phyloP scores from a whole-genome alignment of 2,797 vertebrate genomes.

The Thamnophis elegans region DNA sequence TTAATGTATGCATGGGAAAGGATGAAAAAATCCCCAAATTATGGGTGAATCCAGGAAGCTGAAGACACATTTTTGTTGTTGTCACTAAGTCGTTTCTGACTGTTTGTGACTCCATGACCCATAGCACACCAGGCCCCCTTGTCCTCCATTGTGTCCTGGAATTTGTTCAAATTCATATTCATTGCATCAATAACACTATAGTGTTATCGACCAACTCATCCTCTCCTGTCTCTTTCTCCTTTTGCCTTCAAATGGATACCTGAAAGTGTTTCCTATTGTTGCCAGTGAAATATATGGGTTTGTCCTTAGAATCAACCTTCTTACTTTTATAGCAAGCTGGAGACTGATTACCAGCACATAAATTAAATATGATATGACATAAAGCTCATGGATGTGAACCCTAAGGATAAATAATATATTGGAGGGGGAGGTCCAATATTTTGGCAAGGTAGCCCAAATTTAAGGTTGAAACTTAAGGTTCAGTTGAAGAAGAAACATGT shows the following conservation, averaged over 20 bases:
- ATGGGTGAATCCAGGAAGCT: neutral
- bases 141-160: neutral
- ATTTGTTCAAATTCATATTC: neutral
- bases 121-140: neutral
- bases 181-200: neutral
- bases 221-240: neutral
- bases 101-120: neutral
- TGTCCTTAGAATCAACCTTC: neutral
- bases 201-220: neutral
- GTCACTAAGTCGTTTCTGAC: neutral
- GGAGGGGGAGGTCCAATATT: neutral
- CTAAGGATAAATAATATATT: neutral
- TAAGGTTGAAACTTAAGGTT: neutral
- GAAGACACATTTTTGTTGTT: neutral
- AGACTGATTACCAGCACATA: neutral
- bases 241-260: neutral
- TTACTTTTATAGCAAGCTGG: neutral
- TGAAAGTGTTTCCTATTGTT: neutral
- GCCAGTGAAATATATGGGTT: neutral
- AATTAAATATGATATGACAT: neutral
- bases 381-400: neutral
- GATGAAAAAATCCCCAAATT: neutral
- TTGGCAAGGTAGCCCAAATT: neutral
- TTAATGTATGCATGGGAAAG: neutral
- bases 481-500: neutral